Evolutionary conservation across 2,797 vertebrate genomes (phyloP), one percentile per base, ranked within the genome.

Genomic region (Cichlasoma orientale): DNA sequence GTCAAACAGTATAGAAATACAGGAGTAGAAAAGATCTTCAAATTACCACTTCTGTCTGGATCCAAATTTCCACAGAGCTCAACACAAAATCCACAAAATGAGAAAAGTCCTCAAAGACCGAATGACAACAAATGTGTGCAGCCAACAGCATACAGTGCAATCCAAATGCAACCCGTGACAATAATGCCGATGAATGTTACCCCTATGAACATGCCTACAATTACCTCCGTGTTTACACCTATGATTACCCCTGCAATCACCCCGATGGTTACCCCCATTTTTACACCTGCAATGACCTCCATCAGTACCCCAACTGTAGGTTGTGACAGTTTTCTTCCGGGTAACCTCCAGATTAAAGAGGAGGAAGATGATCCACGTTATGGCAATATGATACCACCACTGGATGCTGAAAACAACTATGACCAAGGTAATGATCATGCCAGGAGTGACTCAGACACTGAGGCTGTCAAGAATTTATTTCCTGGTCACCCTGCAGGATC

Each of bases 21-120:
- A 7, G 33, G 5, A 21, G 7, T 16, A 14, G 23, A 75, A 10
- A 10, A 50, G 12, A 18, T 78, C 33, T 78, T 85, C 31, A 25
- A 74, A 31, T 66, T 85, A 16, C 80, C 83, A 3, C 76, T 88
- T 57, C 4, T 75, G 18, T 77, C 44, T 55, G 63, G 44, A 9
- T 25, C 44, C 63, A 68, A 68, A 68, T 27, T 50, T 6, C 63
- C 63, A 19, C 53, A 38, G 9, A 53, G 8, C 3, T 36, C 8
- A 18, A 13, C 2, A 21, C 7, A 44, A 31, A 38, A 50, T 3
- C 23, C 1, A 23, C 29, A 54, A 47, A 66, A 41, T 11, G 25
- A 14, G n/a, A 50, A 78, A 61, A 3, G 4, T 11, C 57, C 25
- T 68, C 41, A 68, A 7, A 19, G 8, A 56, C 18, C 31, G 63